These are phyloP conservation scores for Nettapus auritus DNA, from an alignment of 2,113 vertebrate genomes.

Conservation along the genomic window DNA sequence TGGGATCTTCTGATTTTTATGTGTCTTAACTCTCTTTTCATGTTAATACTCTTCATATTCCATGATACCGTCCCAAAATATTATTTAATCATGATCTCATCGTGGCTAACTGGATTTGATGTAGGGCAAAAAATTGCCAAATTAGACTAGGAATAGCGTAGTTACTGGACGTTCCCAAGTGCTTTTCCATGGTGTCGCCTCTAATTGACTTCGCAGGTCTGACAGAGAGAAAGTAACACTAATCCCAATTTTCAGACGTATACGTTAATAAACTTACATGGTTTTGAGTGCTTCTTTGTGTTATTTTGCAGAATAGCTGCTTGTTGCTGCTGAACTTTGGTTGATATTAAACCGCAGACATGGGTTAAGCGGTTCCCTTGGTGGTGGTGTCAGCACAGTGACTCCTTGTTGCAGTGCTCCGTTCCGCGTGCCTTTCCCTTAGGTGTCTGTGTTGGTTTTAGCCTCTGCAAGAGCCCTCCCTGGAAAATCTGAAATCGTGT, in stretches of 20 bases:
- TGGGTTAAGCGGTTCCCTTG: background rate
- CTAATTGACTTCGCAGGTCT: background rate
- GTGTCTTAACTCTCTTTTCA: background rate
- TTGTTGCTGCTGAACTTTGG: background rate
- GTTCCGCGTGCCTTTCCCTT: background rate
- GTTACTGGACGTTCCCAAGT: background rate
- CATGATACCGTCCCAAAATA: background rate
- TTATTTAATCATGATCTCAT: background rate
- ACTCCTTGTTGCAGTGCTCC: fast-evolving
- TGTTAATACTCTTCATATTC: background rate
- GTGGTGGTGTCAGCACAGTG: fast-evolving
- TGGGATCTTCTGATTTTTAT: background rate
- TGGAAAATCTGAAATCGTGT: background rate
- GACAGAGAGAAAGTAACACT: background rate
- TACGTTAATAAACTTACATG: background rate
- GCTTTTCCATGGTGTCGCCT: background rate
- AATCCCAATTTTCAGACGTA: background rate
- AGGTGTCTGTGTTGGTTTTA: background rate
- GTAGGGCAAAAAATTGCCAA: background rate
- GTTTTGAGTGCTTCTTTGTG: background rate
- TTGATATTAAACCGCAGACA: background rate
- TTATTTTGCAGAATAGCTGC: background rate
- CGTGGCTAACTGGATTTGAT: background rate
- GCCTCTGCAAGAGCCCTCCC: background rate
- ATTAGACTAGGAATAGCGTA: background rate